Evolutionary conservation across 1,140 invertebrate genomes (phyloP), one percentile per base, ranked within the genome.

Genomic region (Eumeta japonica): DNA sequence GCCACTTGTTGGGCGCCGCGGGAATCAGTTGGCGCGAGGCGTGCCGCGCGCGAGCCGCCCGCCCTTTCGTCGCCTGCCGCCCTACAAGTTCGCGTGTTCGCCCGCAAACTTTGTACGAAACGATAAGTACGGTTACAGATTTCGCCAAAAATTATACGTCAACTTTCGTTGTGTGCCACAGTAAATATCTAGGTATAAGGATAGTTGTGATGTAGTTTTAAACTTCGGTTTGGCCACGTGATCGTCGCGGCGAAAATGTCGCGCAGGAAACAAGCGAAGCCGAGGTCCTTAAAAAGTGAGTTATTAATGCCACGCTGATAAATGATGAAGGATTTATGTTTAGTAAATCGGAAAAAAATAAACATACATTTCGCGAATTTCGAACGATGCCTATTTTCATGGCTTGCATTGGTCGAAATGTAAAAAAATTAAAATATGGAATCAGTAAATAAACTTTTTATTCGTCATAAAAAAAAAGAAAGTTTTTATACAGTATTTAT

Each of bases 1-100:
- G 61, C 70, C 71, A 76, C 74, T 76, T 76, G 74, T 76, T 76
- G 74, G 71, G 68, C 64, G 70, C 68, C 62, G 62, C 43, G 48
- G 50, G 56, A 49, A 52, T 72, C 66, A 57, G 64, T 58, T 48
- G 60, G 53, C 60, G 62, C 63, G 61, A 56, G 61, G 56, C 62
- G 64, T 52, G 44, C 45, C 55, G 55, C 52, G 52, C 35, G 40
- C 37, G 31, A 39, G 37, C 39, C 58, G 56, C 44, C 52, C 54
- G 55, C 45, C 47, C 51, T 49, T 46, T 45, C 56, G 43, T 49
- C 33, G 11, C n/a, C 37, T 45, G 48, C 48, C 44, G 15, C 28
- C 20, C n/a, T 5, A 14, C 5, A 9, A 16, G 16, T 35, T 13
- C 4, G 14, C 33, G 14, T 11, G 19, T 14, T 11, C 16, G 35